Evolutionary conservation across 2,888 invertebrate species (phyloP).

Genomic region (Boloria selene): DNA sequence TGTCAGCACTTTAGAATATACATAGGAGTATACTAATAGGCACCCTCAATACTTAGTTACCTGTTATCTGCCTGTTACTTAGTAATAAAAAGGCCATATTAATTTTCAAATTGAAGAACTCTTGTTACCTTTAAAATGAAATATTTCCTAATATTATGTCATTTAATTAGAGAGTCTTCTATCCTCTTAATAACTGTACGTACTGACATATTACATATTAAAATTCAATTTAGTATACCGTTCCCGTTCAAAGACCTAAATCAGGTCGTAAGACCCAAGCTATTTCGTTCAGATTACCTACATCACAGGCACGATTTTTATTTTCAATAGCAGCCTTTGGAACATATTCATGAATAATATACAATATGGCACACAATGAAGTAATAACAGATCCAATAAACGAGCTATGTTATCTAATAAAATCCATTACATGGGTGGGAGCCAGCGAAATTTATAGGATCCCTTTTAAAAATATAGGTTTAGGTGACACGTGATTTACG

Average conservation of each 20-base stretch:
- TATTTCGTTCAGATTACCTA: slow-evolving; percentile 18
- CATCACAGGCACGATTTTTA: slow-evolving; percentile 19
- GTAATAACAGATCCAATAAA: slow-evolving; percentile 19
- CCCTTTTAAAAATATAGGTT: slow-evolving; percentile 61
- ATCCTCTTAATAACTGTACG: too few relatives aligned
- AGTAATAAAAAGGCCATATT: too few relatives aligned
- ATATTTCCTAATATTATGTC: too few relatives aligned
- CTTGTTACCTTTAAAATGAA: too few relatives aligned
- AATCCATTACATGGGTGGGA: slow-evolving; percentile 12
- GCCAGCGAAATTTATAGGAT: slow-evolving; percentile 61
- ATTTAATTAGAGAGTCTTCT: too few relatives aligned
- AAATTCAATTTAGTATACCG: slow-evolving; percentile 11
- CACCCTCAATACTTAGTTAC: too few relatives aligned
- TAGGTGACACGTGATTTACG: slow-evolving; percentile 18
- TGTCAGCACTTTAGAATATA: too few relatives aligned
- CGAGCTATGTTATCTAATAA: slow-evolving; percentile 22
- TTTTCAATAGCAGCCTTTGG: slow-evolving; percentile 11
- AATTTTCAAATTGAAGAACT: too few relatives aligned
- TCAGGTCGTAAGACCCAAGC: slow-evolving; percentile 21
- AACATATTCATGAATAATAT: slow-evolving; percentile 31
- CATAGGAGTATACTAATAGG: too few relatives aligned
- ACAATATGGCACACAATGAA: slow-evolving; percentile 16
- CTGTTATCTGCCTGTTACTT: too few relatives aligned
- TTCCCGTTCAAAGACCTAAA: slow-evolving; percentile 15
- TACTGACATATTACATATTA: background rate